Conservation (phyloP, 2,797 vertebrate species). For the Alcedo quadribrachys region DNA sequence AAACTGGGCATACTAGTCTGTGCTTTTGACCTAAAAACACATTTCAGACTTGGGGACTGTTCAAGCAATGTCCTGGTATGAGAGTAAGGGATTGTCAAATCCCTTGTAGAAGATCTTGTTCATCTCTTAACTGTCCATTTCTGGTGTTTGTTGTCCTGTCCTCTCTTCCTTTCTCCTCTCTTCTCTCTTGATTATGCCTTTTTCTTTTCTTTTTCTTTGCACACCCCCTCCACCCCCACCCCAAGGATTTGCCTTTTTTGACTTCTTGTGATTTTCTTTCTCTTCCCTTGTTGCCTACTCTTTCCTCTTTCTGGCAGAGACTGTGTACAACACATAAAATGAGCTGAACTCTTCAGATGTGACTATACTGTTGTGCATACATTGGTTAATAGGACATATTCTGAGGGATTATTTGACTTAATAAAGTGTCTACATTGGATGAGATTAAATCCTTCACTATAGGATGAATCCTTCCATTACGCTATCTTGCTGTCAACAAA, state of each 20-base stretch:
- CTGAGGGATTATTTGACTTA: background rate
- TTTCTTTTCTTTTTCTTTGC: no score
- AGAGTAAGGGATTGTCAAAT: background rate
- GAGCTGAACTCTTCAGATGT: background rate
- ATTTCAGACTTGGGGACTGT: background rate
- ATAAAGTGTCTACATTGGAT: background rate
- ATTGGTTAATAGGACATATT: background rate
- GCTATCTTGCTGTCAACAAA: background rate
- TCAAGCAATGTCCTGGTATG: background rate
- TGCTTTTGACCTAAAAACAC: background rate
- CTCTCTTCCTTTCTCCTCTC: no score
- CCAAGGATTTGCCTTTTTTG: background rate
- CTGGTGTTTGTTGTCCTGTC: background rate
- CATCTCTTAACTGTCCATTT: background rate
- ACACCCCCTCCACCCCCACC: no score
- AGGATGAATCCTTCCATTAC: background rate
- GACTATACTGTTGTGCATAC: background rate
- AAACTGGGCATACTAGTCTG: background rate
- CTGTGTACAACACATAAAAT: background rate
- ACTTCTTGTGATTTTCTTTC: no score
- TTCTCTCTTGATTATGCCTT: background rate
- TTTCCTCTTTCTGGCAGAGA: background rate
- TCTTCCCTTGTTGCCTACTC: background rate
- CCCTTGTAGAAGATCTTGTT: background rate
- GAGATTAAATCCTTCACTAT: background rate